phyloP scores from a whole-genome alignment of 2,797 vertebrate species.

The Diplodus puntazzo region DNA sequence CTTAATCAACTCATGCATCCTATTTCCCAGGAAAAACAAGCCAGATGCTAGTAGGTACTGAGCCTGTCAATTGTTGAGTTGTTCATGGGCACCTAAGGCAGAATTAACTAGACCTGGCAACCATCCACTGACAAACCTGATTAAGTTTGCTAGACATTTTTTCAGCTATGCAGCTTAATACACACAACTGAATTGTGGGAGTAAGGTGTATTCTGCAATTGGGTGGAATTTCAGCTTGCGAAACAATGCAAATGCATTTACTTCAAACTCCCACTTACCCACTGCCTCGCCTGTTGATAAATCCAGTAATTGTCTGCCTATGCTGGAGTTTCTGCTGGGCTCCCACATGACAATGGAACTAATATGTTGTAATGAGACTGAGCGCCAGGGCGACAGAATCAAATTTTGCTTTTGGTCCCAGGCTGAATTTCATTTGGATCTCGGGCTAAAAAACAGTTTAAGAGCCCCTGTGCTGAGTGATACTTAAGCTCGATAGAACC shows the following conservation, averaged over 20 bases:
- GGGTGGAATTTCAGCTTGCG: slow-evolving; percentile 1
- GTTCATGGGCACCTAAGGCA: neutral
- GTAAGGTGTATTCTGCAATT: neutral
- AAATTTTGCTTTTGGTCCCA: slow-evolving; percentile 51
- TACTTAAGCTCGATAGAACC: slow-evolving; percentile 33
- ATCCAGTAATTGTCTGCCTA: slow-evolving; percentile 49
- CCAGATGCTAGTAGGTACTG: neutral
- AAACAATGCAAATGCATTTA: slow-evolving; percentile 29
- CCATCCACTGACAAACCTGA: neutral
- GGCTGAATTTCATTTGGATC: slow-evolving; percentile 46
- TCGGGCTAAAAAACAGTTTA: slow-evolving; percentile 31
- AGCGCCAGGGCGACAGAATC: slow-evolving; percentile 40
- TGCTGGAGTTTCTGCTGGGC: slow-evolving; percentile 35
- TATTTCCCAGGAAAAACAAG: neutral
- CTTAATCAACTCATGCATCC: neutral
- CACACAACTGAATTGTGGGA: slow-evolving; percentile 3
- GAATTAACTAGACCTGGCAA: neutral
- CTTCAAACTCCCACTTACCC: slow-evolving; percentile 31
- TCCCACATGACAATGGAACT: slow-evolving; percentile 51
- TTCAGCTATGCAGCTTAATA: neutral
- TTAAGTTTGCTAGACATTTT: neutral
- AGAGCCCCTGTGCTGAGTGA: slow-evolving; percentile 21
- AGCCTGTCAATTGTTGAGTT: neutral
- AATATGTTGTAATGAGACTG: slow-evolving; percentile 63
- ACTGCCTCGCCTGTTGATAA: slow-evolving; percentile 44